Base-by-base conservation (phyloP, 2,797 vertebrate genomes). In the Phylloscopus collybita region DNA sequence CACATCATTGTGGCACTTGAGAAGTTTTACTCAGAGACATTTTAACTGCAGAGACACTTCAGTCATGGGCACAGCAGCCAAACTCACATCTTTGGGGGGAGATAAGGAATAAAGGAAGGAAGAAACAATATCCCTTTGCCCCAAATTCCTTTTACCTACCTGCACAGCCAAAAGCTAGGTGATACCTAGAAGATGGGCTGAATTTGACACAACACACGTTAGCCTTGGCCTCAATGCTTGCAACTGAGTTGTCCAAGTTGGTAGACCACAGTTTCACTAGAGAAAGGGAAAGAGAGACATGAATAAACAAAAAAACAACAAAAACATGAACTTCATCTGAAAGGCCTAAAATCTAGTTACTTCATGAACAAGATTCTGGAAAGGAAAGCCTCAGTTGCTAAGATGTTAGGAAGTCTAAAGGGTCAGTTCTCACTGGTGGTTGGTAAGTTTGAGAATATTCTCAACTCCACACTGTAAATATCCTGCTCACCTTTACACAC, bases 201-300 rank as follows among this genome's bases (percentile, higher is more conserved):
- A 99, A 99, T 97, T 99, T 99, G 71, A 99, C 99, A 97, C 99
- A 99, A 97, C 99, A 99, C 80, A 99, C 99, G 1, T 99, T 99
- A 67, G 99, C 99, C 97, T 99, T 99, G 67, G 99, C 99, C 97
- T 99, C 99, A 53, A 99, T 99, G 97, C 99, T 99, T 66, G 99
- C 99, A 85, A 99, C 99, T 0, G 99, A 99, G 97, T 99, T 99
- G 98, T 99, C 99, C 84, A 99, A 97, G 97, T 99, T 99, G 91
- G 99, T 99, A 65, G 99, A 99, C 99, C 99, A 99, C 88, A 99
- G 97, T 93, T 99, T 99, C 88, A 99, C 99, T 99, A 97, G 93
- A 89, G 84, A 86, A 97, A 96, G 64, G 74, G 49, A 95, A 94
- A 96, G 3, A 90, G 56, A 90, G 20, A 90, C 79, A 49, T 18